Conservation (phyloP, 53 echinoderm and acorn worm genomes). For the Luidia sarsii region DNA sequence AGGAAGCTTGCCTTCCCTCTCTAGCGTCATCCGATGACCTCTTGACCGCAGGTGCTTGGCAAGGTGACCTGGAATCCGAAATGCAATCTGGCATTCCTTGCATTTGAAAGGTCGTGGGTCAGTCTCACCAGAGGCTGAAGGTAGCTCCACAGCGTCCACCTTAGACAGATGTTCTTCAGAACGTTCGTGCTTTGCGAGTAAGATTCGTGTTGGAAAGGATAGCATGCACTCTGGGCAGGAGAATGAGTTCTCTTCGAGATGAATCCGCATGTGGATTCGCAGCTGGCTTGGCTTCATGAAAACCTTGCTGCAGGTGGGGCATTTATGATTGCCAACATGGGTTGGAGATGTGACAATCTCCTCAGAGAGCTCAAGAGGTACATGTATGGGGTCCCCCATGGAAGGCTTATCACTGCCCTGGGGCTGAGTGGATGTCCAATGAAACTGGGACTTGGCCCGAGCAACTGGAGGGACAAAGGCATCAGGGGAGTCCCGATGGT, state of each 20-base stretch:
- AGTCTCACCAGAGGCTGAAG: conserved; percentile 74
- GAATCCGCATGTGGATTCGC: conserved; percentile 88
- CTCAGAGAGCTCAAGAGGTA: conserved; percentile 65
- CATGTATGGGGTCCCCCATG: conserved; percentile 38
- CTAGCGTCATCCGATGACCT: conserved; percentile 89
- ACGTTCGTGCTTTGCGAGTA: conserved; percentile 92
- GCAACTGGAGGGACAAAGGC: conserved; percentile 44
- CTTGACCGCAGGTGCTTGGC: conserved; percentile 93
- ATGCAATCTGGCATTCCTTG: conserved; percentile 96
- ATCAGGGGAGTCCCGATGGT: conserved; percentile 10
- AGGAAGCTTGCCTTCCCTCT: conserved; percentile 81
- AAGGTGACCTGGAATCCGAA: conserved; percentile 96
- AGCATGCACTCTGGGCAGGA: conserved; percentile 83
- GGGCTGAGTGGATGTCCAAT: conserved; percentile 5
- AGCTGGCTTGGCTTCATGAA: conserved; percentile 98
- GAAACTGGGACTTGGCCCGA: conserved; percentile 21
- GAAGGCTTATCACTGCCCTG: neutral
- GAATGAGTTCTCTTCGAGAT: conserved; percentile 75
- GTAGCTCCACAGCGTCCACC: conserved; percentile 93
- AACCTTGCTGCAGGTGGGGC: conserved; percentile 78
- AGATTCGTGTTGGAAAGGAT: conserved; percentile 72
- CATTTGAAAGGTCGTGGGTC: conserved; percentile 98
- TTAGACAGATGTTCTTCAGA: conserved; percentile 89
- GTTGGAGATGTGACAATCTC: conserved; percentile 62
- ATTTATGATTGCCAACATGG: conserved; percentile 76